Evolutionary conservation across 1,140 invertebrate genomes (phyloP), one percentile per base, ranked within the genome.

Genomic region (Macrostomum lignano): DNA sequence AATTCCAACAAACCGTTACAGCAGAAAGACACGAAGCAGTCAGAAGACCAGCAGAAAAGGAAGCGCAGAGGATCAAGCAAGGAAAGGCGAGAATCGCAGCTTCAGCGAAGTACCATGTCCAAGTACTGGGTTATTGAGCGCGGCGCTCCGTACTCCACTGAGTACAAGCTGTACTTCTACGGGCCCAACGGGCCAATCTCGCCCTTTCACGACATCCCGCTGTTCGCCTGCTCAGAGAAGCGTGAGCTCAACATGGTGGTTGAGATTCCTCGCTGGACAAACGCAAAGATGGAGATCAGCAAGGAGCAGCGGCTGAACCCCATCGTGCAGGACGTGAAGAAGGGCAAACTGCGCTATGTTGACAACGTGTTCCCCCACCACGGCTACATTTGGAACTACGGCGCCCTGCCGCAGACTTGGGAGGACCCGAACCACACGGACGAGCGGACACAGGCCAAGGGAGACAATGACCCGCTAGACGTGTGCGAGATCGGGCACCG

Each of bases 311-410:
- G 68, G 3, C 52, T 96, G 41, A 93, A 93, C 58, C 88, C 88
- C 15, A 93, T 98, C 43, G 91, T 86, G 52, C 91, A 98, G 60
- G 88, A 96, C 62, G 67, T 84, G 2, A 96, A 96, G 60, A 96
- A 94, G 48, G 84, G 75, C 17, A 77, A 82, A 51, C 60, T 91
- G 19, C 66, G 88, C 38, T 98, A 70, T 63, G 88, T 98, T 9
- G 70, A 77, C 34, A 96, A 98, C 58, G 74, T 75, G 47, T 98
- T 96, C 51, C 91, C 91, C 31, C 82, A 96, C 60, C 77, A 88
- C 58, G 91, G 91, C 15, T 98, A 96, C 58, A 96, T 96, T 46
- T 98, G 91, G 91, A 98, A 98, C 61, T 96, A 98, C 60, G 91
- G 91, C 40, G 88, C 88, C 29, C 51, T 98, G 30, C 91, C 91